Percentiles rank a stretch among this genome's conserved stretches.
These are phyloP conservation scores for Entomobrya proxima DNA, from an alignment of 2,888 invertebrate genomes.

Conservation along the genomic window DNA sequence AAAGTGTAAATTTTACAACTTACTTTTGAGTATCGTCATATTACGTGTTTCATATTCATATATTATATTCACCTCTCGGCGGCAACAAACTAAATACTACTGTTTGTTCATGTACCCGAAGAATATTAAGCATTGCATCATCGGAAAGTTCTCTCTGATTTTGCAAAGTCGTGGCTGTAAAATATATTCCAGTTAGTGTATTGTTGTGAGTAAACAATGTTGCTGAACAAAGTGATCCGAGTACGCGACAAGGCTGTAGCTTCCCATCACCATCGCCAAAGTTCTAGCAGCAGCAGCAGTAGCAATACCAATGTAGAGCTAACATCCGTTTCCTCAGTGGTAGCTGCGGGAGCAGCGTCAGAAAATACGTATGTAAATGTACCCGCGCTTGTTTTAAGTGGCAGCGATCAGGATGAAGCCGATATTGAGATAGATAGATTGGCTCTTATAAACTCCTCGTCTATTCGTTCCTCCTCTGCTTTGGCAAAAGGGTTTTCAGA, in stretches of 20 bases:
- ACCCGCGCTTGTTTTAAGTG: slow-evolving; percentile 50
- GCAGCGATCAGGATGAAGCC: slow-evolving; percentile 54
- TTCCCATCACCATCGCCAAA: slow-evolving; percentile 18
- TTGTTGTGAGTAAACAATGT: slow-evolving; percentile 52
- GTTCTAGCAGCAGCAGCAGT: slow-evolving; percentile 30
- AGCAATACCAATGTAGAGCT: slow-evolving; percentile 22
- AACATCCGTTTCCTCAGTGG: slow-evolving; percentile 24
- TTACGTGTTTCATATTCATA: too few relatives aligned
- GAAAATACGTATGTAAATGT: slow-evolving; percentile 65
- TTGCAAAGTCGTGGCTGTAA: not conserved
- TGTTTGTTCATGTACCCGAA: not conserved
- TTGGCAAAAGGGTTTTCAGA: slow-evolving; percentile 68
- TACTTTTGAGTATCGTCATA: not conserved
- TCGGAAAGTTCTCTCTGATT: slow-evolving; percentile 18
- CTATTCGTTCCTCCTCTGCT: slow-evolving; percentile 55
- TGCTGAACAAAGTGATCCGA: slow-evolving; percentile 62
- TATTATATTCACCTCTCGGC: not conserved
- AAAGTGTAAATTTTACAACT: not conserved
- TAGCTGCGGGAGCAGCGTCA: not conserved
- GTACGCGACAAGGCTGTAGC: slow-evolving; percentile 51
- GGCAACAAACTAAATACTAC: not conserved
- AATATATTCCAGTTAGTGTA: not conserved
- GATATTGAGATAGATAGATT: slow-evolving; percentile 66
- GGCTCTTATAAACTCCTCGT: slow-evolving; percentile 58
- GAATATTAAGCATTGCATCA: not conserved